These are phyloP conservation scores for Acridotheres tristis DNA, from an alignment of 2,797 vertebrate species.

Conservation along the genomic window DNA sequence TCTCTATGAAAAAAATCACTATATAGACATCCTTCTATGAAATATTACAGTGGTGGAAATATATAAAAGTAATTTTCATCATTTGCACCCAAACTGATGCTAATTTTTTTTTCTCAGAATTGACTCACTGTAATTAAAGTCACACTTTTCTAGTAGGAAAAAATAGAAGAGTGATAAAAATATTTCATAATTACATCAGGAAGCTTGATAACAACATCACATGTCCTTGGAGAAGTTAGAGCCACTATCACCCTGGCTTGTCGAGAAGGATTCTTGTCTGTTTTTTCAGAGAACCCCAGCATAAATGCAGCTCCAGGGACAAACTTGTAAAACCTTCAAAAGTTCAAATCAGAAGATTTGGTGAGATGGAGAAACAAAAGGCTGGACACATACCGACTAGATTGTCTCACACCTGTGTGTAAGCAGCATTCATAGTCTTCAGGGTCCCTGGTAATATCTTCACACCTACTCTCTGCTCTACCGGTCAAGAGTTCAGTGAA, in stretches of 20 bases:
- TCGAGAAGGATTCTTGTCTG: conserved; percentile 68
- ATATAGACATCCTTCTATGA: neutral
- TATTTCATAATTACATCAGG: conserved; percentile 65
- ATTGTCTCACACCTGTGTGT: neutral
- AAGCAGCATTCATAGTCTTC: neutral
- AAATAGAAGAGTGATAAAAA: neutral
- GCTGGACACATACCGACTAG: neutral
- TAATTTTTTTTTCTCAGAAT: neutral
- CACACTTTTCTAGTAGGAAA: neutral
- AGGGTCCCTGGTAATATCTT: neutral
- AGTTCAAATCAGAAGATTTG: neutral
- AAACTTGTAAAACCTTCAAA: conserved; percentile 72
- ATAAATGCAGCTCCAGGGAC: conserved; percentile 53
- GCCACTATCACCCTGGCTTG: conserved; percentile 74
- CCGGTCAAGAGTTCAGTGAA: neutral
- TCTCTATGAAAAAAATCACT: neutral
- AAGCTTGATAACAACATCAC: conserved; percentile 65
- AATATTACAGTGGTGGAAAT: neutral
- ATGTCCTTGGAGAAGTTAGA: conserved; percentile 54
- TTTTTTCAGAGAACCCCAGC: conserved; percentile 66
- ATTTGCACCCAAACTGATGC: neutral
- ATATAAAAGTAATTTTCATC: neutral
- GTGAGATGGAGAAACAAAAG: neutral
- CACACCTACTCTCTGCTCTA: neutral
- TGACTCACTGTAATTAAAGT: neutral